These are phyloP conservation scores for Azorinus chamasolen DNA, from an alignment of 2,888 invertebrate genomes.

Conservation along the genomic window DNA sequence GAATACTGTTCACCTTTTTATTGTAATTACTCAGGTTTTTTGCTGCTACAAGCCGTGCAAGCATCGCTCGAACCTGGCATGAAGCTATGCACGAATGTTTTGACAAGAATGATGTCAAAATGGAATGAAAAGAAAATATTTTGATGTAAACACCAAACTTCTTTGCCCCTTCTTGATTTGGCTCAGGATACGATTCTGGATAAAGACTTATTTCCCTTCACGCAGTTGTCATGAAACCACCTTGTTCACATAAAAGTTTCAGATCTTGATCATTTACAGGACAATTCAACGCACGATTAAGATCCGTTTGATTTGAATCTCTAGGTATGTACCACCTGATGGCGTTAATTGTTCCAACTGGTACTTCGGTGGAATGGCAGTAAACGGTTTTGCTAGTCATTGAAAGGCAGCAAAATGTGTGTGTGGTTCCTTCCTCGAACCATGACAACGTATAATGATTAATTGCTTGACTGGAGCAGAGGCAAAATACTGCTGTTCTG, in stretches of 20 bases:
- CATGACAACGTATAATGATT: slow-evolving; percentile 34
- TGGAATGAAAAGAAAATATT: slow-evolving; percentile 68
- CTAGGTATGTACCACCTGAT: no score
- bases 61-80: slow-evolving; percentile 17
- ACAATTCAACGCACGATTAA: no score
- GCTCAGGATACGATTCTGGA: background rate
- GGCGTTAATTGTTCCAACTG: no score
- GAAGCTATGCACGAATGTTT: slow-evolving; percentile 51
- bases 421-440: slow-evolving; percentile 25
- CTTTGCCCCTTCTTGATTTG: slow-evolving; percentile 8
- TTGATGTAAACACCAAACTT: slow-evolving; percentile 65
- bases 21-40: background rate
- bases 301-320: no score
- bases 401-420: background rate
- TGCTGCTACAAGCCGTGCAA: background rate
- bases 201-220: slow-evolving; percentile 4
- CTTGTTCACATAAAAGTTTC: no score
- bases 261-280: no score
- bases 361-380: no score
- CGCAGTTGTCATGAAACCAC: no score
- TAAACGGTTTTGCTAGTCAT: no score
- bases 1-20: no score
- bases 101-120: slow-evolving; percentile 63
- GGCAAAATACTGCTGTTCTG: slow-evolving; percentile 17
- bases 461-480: slow-evolving; percentile 15